Percentiles rank a stretch among this genome's conserved stretches.
phyloP scores from a whole-genome alignment of 2,797 vertebrate species.

The Sardinella longiceps region DNA sequence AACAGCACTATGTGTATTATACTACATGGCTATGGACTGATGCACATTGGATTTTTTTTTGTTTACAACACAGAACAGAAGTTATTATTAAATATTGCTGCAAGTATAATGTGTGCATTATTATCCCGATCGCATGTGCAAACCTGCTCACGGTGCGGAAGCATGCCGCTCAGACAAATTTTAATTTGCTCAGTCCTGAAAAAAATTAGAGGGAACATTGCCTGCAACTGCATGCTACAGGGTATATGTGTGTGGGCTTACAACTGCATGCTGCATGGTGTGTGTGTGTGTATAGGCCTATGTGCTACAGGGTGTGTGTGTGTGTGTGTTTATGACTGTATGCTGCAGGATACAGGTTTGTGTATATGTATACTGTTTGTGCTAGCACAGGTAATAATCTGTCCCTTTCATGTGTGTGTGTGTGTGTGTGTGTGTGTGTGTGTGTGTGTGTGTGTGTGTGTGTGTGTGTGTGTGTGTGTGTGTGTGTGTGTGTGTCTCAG shows the following conservation, averaged over 20 bases:
- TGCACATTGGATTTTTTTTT: too few species aligned
- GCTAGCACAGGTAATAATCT: too few species aligned
- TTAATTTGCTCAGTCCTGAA: too few species aligned
- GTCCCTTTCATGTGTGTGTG: not conserved
- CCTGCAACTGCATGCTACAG: slow-evolving; percentile 99
- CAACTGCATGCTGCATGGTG: not conserved
- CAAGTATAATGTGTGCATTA: too few species aligned
- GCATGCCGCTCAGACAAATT: too few species aligned
- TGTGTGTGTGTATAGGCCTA: not conserved
- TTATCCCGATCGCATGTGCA: too few species aligned
- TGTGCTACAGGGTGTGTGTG: not conserved
- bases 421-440: slow-evolving; percentile 12
- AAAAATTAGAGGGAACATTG: too few species aligned
- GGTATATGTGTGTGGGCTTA: slow-evolving; percentile 74
- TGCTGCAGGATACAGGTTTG: not conserved
- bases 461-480: not conserved
- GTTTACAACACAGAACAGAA: too few species aligned
- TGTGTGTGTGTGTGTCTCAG: slow-evolving; percentile 63
- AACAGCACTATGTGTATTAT: too few species aligned
- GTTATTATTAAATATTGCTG: too few species aligned
- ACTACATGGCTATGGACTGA: too few species aligned
- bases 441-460: not conserved
- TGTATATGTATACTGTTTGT: slow-evolving; percentile 50
- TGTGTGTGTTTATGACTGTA: not conserved
- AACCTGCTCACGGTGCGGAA: too few species aligned